These are phyloP conservation scores for Harpegnathos saltator DNA, from an alignment of 1,140 invertebrate genomes.

Conservation along the genomic window DNA sequence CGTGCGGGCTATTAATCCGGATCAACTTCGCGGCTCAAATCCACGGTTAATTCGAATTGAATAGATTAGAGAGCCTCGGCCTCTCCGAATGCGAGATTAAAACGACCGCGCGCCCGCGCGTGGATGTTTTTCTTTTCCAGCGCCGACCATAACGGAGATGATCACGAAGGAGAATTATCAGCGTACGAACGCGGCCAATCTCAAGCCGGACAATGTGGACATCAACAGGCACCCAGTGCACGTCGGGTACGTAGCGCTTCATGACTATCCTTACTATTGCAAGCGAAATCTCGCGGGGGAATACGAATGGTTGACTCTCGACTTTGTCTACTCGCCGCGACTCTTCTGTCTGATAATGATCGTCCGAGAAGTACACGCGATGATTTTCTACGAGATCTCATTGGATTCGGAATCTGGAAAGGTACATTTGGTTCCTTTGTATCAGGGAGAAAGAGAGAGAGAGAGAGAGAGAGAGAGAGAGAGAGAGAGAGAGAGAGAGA, in stretches of 20 bases:
- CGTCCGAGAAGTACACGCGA: too few relatives aligned
- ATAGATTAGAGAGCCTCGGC: slow-evolving; percentile 12
- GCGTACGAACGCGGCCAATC: slow-evolving; percentile 86
- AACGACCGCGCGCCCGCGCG: background rate
- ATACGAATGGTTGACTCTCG: too few relatives aligned
- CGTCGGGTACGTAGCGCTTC: slow-evolving; percentile 91
- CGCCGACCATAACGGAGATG: slow-evolving; percentile 84
- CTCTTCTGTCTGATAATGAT: too few relatives aligned
- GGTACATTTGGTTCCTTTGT: background rate
- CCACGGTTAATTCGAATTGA: too few relatives aligned
- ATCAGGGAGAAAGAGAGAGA: too few relatives aligned
- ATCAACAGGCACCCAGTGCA: slow-evolving; percentile 93
- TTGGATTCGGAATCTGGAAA: background rate
- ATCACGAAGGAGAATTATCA: slow-evolving; percentile 85
- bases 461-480: too few relatives aligned
- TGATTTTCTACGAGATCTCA: too few relatives aligned
- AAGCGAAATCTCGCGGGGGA: background rate
- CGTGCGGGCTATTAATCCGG: too few relatives aligned
- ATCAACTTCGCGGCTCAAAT: too few relatives aligned
- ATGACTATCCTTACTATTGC: slow-evolving; percentile 10
- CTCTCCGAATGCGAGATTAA: slow-evolving; percentile 15
- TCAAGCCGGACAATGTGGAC: slow-evolving; percentile 94
- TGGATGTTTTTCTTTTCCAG: slow-evolving; percentile 72
- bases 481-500: too few relatives aligned
- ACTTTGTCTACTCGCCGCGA: too few relatives aligned